Percentiles rank a stretch among this genome's conserved stretches.
Evolutionary conservation across 2,888 invertebrate species (phyloP).

Genomic region (Dryococelus australis): DNA sequence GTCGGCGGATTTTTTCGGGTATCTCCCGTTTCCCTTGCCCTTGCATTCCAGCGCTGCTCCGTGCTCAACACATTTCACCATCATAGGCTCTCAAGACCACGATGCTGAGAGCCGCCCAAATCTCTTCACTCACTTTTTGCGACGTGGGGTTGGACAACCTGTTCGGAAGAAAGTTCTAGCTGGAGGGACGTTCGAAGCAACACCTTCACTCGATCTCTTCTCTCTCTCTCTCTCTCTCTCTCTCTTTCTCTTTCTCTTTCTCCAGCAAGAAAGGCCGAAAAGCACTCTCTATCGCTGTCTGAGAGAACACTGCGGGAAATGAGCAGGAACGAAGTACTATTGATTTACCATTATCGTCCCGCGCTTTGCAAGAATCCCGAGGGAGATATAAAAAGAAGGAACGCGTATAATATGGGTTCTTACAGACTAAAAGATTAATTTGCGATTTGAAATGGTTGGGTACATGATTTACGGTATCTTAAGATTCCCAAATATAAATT

Average conservation of each 20-base stretch:
- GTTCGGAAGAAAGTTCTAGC: too few relatives aligned
- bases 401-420: not conserved
- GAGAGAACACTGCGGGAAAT: not conserved
- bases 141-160: too few relatives aligned
- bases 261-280: not conserved
- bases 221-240: too few relatives aligned
- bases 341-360: slow-evolving; percentile 2
- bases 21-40: too few relatives aligned
- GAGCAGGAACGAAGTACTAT: slow-evolving; percentile 6
- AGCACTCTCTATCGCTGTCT: not conserved
- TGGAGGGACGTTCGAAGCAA: too few relatives aligned
- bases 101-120: too few relatives aligned
- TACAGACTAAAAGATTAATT: not conserved
- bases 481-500: not conserved
- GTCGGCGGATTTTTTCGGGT: too few relatives aligned
- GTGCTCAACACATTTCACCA: too few relatives aligned
- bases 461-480: not conserved
- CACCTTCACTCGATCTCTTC: too few relatives aligned
- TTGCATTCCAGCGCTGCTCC: too few relatives aligned
- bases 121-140: too few relatives aligned
- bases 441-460: not conserved
- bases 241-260: not conserved
- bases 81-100: too few relatives aligned
- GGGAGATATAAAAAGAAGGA: not conserved
- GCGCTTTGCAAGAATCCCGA: not conserved